Conservation (phyloP, 2,888 invertebrate species). For the Hypomecis punctinalis region DNA sequence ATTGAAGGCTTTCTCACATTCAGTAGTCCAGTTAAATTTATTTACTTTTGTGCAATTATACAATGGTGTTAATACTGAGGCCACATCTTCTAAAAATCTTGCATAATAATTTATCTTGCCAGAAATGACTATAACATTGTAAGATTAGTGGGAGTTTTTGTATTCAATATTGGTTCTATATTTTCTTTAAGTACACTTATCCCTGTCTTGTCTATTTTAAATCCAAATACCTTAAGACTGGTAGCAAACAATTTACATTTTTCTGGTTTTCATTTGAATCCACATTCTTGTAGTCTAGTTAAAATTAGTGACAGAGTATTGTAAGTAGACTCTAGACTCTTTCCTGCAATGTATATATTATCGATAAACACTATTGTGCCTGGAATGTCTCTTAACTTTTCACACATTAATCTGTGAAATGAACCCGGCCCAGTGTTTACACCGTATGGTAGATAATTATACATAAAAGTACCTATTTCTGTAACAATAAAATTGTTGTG, state of each 20-base stretch:
- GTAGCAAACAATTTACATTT: constrained; percentile 13
- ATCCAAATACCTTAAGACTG: constrained; percentile 8
- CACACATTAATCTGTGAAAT: not conserved
- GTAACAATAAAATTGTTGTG: not conserved
- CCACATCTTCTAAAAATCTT: constrained; percentile 26
- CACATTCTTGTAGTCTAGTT: not conserved
- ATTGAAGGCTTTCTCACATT: constrained; percentile 2
- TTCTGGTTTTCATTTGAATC: constrained; percentile 11
- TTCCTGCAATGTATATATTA: not conserved
- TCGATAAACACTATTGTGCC: not conserved
- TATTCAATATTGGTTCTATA: not conserved
- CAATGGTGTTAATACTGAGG: constrained; percentile 16
- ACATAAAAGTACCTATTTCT: not conserved
- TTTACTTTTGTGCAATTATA: constrained; percentile 1
- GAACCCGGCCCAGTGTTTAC: not conserved
- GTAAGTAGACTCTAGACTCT: not conserved
- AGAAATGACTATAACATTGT: constrained; percentile 20
- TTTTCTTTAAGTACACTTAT: constrained; percentile 15
- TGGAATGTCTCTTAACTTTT: not conserved
- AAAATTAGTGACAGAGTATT: not conserved
- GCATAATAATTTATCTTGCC: too few species aligned
- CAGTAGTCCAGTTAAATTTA: constrained; percentile 1
- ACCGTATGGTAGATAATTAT: too few species aligned
- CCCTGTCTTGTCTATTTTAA: constrained; percentile 2
- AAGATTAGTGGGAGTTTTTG: not conserved